Base-by-base conservation (phyloP, 1,140 invertebrate genomes). In the Aphis gossypii region DNA sequence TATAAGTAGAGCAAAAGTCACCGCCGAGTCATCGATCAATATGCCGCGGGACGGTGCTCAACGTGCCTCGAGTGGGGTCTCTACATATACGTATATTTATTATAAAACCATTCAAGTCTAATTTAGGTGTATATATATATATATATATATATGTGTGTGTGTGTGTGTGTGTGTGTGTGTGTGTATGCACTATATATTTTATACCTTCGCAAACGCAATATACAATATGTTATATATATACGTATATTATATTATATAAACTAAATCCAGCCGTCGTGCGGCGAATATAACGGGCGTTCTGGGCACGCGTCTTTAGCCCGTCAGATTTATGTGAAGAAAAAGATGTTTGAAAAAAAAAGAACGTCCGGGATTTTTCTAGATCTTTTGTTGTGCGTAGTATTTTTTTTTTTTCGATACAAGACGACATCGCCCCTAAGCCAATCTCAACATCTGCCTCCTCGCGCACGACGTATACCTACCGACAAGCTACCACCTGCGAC, bases 291-390 rank as follows among this genome's bases (percentile, higher is more conserved):
- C 76, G 76, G 76, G 87, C 87, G 87, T 41, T 48, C 82, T 82
- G 91, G 91, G 91, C 91, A 92, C 91, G 91, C 91, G 91, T 92
- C 91, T 92, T 92, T 84, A 92, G 46, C 82, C 60, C 60, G 38
- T 86, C 82, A 41, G 82, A 86, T 84, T 86, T 93, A 83, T 56
- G 76, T 7, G 90, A 86, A 84, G 92, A 93, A 86, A 86, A 84
- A 93, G 82, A 93, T 56, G 82, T 93, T 38, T 38, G 25, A 46
- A 51, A 46, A 83, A 46, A 82, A 92, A 54, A 41, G 41, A 93
- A 84, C 46, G 44, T 93, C 92, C 92, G 48, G 46, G 92, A 92
- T 84, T 92, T 83, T 51, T 92, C 76, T 82, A 20, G 60, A 83
- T 48, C 92, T 86, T 41, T 93, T 93, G 92, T 93, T 46, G 46